Conservation (phyloP, 2,888 invertebrate species). For the Drosophila mayaguana region DNA sequence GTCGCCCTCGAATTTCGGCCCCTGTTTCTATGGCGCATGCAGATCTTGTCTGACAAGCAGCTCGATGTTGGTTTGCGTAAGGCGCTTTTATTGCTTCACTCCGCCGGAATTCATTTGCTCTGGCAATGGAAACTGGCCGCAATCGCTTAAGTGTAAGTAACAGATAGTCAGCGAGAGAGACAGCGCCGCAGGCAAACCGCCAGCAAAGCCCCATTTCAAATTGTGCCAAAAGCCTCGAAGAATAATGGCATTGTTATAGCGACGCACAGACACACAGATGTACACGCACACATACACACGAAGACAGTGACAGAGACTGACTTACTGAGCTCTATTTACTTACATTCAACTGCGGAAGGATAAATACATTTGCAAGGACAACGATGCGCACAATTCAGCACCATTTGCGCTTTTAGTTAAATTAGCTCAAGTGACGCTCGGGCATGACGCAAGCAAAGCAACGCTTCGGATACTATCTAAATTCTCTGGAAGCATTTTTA, state of each 20-base stretch:
- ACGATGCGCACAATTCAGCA: constrained; percentile 53
- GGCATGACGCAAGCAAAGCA: neutral
- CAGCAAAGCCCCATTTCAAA: constrained; percentile 61
- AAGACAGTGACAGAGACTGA: constrained; percentile 1
- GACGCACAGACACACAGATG: constrained; percentile 15
- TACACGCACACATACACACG: constrained; percentile 10
- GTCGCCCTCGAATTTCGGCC: neutral
- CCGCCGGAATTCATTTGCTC: constrained; percentile 25
- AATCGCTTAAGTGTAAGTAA: constrained; percentile 59
- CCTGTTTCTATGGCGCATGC: neutral
- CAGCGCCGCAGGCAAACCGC: constrained; percentile 48
- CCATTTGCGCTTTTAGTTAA: constrained; percentile 55
- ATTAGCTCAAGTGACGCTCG: constrained; percentile 34
- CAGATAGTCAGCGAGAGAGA: constrained; percentile 15
- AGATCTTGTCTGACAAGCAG: neutral
- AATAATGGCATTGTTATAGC: constrained; percentile 62
- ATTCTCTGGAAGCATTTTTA: constrained; percentile 1
- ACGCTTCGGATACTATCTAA: neutral
- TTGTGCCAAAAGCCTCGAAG: constrained; percentile 59
- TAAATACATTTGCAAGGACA: constrained; percentile 57
- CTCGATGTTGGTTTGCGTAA: constrained; percentile 1
- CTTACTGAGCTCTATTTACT: constrained; percentile 47
- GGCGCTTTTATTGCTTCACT: constrained; percentile 19
- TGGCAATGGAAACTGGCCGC: constrained; percentile 46
- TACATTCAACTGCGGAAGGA: constrained; percentile 50